Conservation (phyloP, 1,140 invertebrate genomes). For the Phymastichus coffea region DNA sequence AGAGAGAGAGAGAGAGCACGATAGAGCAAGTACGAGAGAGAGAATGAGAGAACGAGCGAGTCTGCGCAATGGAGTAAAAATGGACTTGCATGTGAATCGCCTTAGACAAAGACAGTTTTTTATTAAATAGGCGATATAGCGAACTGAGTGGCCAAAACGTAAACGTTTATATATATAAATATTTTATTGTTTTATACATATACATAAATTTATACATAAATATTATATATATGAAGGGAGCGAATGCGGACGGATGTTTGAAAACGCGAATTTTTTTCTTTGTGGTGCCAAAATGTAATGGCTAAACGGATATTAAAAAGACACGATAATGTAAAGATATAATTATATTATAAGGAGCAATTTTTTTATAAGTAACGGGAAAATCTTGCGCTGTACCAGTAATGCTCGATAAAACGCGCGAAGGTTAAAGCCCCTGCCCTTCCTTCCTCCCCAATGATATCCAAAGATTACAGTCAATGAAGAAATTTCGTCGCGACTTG, state of each 20-base stretch:
- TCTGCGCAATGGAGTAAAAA: too few relatives aligned
- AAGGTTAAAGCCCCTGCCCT: too few relatives aligned
- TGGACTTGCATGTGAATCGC: constrained; percentile 42
- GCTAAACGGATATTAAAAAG: constrained; percentile 33
- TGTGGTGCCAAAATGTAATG: constrained; percentile 50
- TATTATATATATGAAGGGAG: constrained; percentile 23
- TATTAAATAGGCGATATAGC: constrained; percentile 49
- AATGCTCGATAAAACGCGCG: too few relatives aligned
- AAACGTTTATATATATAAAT: constrained; percentile 56
- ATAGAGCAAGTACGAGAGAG: too few relatives aligned
- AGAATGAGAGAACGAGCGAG: too few relatives aligned
- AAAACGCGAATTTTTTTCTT: constrained; percentile 38
- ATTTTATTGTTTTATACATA: constrained; percentile 52
- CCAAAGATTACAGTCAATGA: too few relatives aligned
- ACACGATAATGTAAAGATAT: constrained; percentile 22
- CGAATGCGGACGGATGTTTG: constrained; percentile 35
- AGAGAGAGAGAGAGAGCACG: too few relatives aligned
- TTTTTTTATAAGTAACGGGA: background rate
- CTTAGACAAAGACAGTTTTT: constrained; percentile 51
- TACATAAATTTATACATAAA: constrained; percentile 36
- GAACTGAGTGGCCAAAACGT: constrained; percentile 57
- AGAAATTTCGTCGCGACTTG: too few relatives aligned
- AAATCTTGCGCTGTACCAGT: constrained; percentile 25
- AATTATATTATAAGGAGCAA: constrained; percentile 5
- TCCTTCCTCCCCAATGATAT: too few relatives aligned